Base-by-base conservation (phyloP, 2,113 vertebrate genomes). In the Heliornis fulica region DNA sequence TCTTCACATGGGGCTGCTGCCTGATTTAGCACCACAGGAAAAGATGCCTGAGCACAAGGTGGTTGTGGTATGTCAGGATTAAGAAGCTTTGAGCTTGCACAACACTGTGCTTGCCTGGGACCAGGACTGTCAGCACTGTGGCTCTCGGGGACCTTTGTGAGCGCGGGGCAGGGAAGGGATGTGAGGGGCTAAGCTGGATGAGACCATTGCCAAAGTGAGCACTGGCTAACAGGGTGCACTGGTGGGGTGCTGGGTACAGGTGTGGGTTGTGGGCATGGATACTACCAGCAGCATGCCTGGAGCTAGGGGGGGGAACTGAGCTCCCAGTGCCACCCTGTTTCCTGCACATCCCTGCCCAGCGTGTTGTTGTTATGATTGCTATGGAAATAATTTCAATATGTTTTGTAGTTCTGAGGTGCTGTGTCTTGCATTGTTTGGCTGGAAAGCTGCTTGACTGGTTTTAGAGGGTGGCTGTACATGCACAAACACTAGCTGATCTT, bases 401-500 rank as follows among this genome's bases (percentile, higher is more conserved):
- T 96, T 89, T 83, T 15, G 14, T 29, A 85, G 81, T 25, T 85
- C 79, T 23, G 43, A 26, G 93, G 72, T 89, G 68, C 89, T 60
- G 60, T 7, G 79, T 76, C 78, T 91, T 61, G 88, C 63, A 7
- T 40, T 65, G 53, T 69, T 91, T 59, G 85, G 69, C 63, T 93
- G 59, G 71, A 81, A 96, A 72, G 93, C 85, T 90, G 90, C 87
- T 84, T 75, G 78, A 56, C 83, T 80, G 75, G 75, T 91, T 89
- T 92, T 59, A n/a, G 63, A 89, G 89, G 43, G 76, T 86, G 70
- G 78, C 50, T 87, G 56, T 63, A 57, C 40, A n/a, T 31, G 59
- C 83, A 68, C 29, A 56, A 69, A 64, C 48, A 10, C 82, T 64
- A 57, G 78, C 51, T 75, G 83, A 3, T 29, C 56, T 79, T 72